Base-by-base conservation (phyloP, 2,113 vertebrate genomes). In the Regulus satrapa region DNA sequence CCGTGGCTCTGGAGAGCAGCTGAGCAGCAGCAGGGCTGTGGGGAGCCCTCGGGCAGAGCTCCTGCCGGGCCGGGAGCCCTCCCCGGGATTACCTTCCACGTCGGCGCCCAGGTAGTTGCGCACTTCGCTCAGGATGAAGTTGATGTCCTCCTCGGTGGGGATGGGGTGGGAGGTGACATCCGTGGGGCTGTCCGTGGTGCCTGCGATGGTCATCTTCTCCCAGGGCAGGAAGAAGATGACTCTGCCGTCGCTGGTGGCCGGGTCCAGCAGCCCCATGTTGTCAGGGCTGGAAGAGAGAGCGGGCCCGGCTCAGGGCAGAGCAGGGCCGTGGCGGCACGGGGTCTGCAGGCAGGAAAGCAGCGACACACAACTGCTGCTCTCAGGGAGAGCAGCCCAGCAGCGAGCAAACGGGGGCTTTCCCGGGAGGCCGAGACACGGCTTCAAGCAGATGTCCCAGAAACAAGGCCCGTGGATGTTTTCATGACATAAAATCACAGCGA, bases 181-280 rank as follows among this genome's bases (percentile, higher is more conserved):
- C 0, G 99, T 99, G 66, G 99, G 99, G 8, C 98, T 98, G 97
- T 99, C 99, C 0, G 99, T 99, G 9, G 99, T 99, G 43, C 99
- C 99, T 2, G 99, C 99, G 6, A 99, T 99, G 0, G 99, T 99
- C 99, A 99, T 99, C 95, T 99, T 99, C 98, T 99, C 98, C 99
- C 99, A 99, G 1, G 99, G 99, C 94, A 99, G 97, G 98, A 99
- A 99, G 98, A 99, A 99, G 92, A 99, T 99, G 91, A 99, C 99
- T 15, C 99, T 97, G 1, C 99, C 99, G 2, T 99, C 99, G 14
- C 99, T 99, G 32, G 99, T 99, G 49, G 99, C 99, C 3, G 99
- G 99, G 94, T 99, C 99, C 32, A 99, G 98, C 46, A 99, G 98
- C 55, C 99, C 99, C 99, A 99, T 99, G 94, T 99, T 99, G 93